Evolutionary conservation across 2,888 invertebrate species (phyloP), one percentile per base, ranked within the genome.

Genomic region (Tenthredo notha): DNA sequence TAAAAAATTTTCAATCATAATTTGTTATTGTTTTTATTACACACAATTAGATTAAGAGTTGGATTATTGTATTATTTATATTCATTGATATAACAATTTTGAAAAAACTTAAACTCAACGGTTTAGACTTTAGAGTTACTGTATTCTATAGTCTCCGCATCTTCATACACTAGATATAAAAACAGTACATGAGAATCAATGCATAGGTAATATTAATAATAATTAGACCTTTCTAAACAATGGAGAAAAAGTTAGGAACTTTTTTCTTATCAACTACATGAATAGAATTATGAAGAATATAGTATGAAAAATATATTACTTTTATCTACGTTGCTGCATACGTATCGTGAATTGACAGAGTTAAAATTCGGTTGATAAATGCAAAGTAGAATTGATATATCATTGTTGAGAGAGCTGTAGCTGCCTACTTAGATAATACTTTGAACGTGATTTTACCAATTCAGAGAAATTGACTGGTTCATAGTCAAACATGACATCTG

Each of bases 401-500:
- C 50, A 77, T 40, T 43, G 2, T 72, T 40, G 40, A 72, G 21
- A 72, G 40, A 72, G 43, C 7, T 4, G 9, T n/a, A 2, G 43
- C 2, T 72, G 72, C 18, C 10, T 25, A 50, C 2, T 15, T 54
- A 6, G 18, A 29, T 54, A 54, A 54, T 54, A 50, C 18, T 0
- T 0, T n/a, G 7, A 18, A 33, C 50, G 54, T 3, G 50, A n/a
- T 77, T 33, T 18, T 54, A 5, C 50, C 7, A 29, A 54, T 29
- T 54, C 0, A 54, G 54, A 54, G 33, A n/a, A 18, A 29, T 4
- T 54, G 77, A 54, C 18, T 77, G 77, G 77, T 77, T 77, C 10
- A n/a, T 77, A 77, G 9, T 33, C 50, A 77, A 77, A 77, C n/a
- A 77, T 33, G 9, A n/a, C 50, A 9, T 77, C 77, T 18, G 29